Conservation (phyloP, 2,113 vertebrate genomes). For the Hipposideros armiger region DNA sequence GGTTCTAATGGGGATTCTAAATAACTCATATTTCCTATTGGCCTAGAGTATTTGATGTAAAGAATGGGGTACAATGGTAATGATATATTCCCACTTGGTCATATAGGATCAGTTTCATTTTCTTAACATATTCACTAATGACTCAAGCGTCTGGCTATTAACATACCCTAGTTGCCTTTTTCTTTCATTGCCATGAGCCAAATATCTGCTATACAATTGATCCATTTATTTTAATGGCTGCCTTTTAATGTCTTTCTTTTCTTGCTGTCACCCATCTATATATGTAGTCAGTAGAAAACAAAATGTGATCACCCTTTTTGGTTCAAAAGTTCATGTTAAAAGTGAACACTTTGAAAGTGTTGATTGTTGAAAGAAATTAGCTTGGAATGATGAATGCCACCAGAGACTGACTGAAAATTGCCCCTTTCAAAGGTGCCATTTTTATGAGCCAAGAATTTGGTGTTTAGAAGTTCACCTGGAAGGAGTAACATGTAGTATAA, state of each 20-base stretch:
- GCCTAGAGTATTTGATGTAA: constrained; percentile 33
- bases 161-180: constrained; percentile 50
- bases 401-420: constrained; percentile 49
- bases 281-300: constrained; percentile 43
- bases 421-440: constrained; percentile 81
- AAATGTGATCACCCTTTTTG: not conserved
- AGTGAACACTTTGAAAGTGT: constrained; percentile 34
- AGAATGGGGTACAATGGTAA: constrained; percentile 20
- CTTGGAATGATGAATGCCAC: constrained; percentile 57
- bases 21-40: constrained; percentile 1
- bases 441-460: constrained; percentile 44
- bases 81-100: not conserved
- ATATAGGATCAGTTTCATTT: constrained; percentile 50
- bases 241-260: constrained; percentile 63
- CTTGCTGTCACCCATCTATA: constrained; percentile 61
- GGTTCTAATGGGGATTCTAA: constrained; percentile 42
- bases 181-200: constrained; percentile 75
- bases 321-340: constrained; percentile 30
- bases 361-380: constrained; percentile 38
- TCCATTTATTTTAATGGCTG: constrained; percentile 65
- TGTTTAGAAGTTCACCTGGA: constrained; percentile 63
- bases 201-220: constrained; percentile 38
- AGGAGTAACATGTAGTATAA: constrained; percentile 62
- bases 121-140: not conserved
- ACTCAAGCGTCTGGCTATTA: not conserved